Evolutionary conservation across 2,113 vertebrate genomes (phyloP), one percentile per base, ranked within the genome.

Genomic region (Clarias gariepinus): DNA sequence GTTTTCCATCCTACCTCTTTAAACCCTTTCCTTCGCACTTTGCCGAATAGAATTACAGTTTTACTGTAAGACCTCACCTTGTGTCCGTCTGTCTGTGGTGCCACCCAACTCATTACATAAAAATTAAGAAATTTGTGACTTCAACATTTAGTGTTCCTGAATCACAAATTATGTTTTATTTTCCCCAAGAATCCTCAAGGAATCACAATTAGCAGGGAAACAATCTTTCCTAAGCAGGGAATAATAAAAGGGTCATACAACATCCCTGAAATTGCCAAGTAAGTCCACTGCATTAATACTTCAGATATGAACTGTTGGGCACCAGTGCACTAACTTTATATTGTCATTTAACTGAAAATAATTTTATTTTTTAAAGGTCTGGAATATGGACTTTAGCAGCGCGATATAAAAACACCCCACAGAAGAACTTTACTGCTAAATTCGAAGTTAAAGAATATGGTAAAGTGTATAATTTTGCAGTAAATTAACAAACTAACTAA

Each of bases 401-500:
- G n/a, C n/a, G n/a, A n/a, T n/a, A n/a, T n/a, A n/a, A n/a, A n/a
- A n/a, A n/a, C n/a, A n/a, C n/a, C n/a, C n/a, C n/a, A n/a, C n/a
- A n/a, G n/a, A n/a, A n/a, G n/a, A n/a, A n/a, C n/a, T n/a, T n/a
- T n/a, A 90, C 91, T 0, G 63, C 89, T 76, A 85, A 88, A 9
- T 92, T 92, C 78, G 91, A 92, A 86, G 90, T 92, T 52, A 92
- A 92, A 88, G 91, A 92, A 85, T 91, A 92, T 71, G 91, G 91
- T 92, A 79, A 53, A 53, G 33, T 19, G 21, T 68, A 76, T 47
- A 11, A 15, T 19, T 6, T 41, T 41, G 5, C 7, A 41, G 7
- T 41, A 41, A 41, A 41, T 0, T 6, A 41, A 41, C 4, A 41
- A 41, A 41, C 41, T 41, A 41, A 41, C 7, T 41, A 41, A 41